Percentiles rank a stretch among this genome's conserved stretches.
Conservation (phyloP, 2,888 invertebrate genomes). For the Zaprionus bogoriensis region DNA sequence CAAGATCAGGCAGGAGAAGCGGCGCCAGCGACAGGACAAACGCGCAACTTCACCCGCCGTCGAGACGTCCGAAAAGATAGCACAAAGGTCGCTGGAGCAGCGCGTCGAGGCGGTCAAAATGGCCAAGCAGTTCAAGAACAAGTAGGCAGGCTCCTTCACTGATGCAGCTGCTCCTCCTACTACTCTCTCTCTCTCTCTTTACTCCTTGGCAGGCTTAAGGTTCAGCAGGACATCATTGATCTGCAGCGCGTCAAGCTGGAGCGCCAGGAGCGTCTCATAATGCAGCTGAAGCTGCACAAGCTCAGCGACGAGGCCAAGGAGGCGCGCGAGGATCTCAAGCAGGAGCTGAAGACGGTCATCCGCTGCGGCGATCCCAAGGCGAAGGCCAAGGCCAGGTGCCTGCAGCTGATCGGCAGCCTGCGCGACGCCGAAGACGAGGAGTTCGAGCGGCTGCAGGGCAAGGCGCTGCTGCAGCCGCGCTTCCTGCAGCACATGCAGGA, state of each 20-base stretch:
- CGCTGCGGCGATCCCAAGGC: slow-evolving; percentile 85
- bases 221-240: slow-evolving; percentile 89
- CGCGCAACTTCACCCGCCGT: slow-evolving; percentile 7
- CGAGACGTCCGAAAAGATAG: slow-evolving; percentile 14
- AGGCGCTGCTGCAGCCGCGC: slow-evolving; percentile 85
- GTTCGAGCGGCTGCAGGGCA: slow-evolving; percentile 77
- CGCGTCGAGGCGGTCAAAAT: slow-evolving; percentile 65
- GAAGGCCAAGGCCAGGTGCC: slow-evolving; percentile 83
- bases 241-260: slow-evolving; percentile 88
- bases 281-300: slow-evolving; percentile 88
- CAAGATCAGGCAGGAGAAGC: slow-evolving; percentile 80
- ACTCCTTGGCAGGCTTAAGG: slow-evolving; percentile 85
- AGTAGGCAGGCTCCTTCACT: slow-evolving; percentile 55
- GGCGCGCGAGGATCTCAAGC: slow-evolving; percentile 85
- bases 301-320: slow-evolving; percentile 87
- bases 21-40: slow-evolving; percentile 40
- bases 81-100: slow-evolving; percentile 58
- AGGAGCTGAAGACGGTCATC: slow-evolving; percentile 85
- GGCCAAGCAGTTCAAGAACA: slow-evolving; percentile 81
- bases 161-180: too few species aligned
- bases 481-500: slow-evolving; percentile 89
- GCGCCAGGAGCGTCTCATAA: slow-evolving; percentile 88
- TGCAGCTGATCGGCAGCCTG: slow-evolving; percentile 80
- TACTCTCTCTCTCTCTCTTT: too few species aligned
- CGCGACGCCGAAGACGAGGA: slow-evolving; percentile 80